Evolutionary conservation across 1,140 invertebrate genomes (phyloP), one percentile per base, ranked within the genome.

Genomic region (Eriocheir sinensis): DNA sequence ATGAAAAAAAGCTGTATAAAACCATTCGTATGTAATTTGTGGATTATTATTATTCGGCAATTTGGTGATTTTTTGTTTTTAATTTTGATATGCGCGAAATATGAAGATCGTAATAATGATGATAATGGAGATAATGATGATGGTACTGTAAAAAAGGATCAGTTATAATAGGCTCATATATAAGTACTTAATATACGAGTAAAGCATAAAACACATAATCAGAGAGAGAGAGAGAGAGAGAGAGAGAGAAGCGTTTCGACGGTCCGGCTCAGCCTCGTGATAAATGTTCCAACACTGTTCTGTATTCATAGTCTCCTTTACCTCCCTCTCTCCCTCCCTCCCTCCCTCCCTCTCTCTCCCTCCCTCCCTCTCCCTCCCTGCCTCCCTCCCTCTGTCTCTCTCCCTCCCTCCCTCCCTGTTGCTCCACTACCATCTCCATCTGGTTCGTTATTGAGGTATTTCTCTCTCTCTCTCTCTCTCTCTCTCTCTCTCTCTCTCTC

Each of bases 381-480:
- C 41, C 40, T 53, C 30, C 21, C 44, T 36, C 44, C 32, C 36
- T 90, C 41, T 17, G 44, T 0, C 41, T 60, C 89, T 60, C 89
- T 27, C 88, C 41, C 12, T 89, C 34, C 3, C 40, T 38, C 88
- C n/a, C 40, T 17, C 21, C 32, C 40, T 48, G 21, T 48, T 30
- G 34, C 83, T 86, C 30, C 40, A 15, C 21, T 34, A 3, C 32
- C 40, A 38, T 86, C 83, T 86, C 83, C 40, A 38, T 86, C 83
- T 86, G 36, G 21, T 41, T 86, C 83, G 34, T 41, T 86, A 38
- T 86, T 27, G 34, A 17, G 34, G 36, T 36, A 1, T 86, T 34
- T 86, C 83, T 86, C 83, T 86, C 83, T 86, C 83, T 86, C 83
- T 86, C 83, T 86, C 83, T 86, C 30, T 86, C 83, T 8, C 60